These are phyloP conservation scores for Micromesistius poutassou DNA, from an alignment of 2,797 vertebrate genomes.

Conservation along the genomic window DNA sequence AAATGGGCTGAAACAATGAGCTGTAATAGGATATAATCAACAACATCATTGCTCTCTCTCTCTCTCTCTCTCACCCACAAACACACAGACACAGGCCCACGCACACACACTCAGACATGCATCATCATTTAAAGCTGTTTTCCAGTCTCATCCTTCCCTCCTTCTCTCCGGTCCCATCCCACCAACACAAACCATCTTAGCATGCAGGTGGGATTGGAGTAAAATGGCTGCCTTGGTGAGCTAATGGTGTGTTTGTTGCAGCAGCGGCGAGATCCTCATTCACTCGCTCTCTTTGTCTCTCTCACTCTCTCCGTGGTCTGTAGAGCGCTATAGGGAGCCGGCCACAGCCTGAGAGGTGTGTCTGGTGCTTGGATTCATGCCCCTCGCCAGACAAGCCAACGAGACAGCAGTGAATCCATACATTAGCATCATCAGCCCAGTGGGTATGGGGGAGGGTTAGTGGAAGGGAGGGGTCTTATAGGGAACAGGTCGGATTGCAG, in stretches of 20 bases:
- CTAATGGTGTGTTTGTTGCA: conserved; percentile 6
- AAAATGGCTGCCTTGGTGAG: conserved; percentile 3
- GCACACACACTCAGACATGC: conserved; percentile 8
- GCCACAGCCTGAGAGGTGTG: conserved; percentile 28
- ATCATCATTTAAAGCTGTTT: background rate
- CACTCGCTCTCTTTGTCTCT: conserved; percentile 16
- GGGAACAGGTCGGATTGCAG: conserved; percentile 48
- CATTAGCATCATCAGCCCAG: conserved; percentile 41
- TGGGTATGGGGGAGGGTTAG: conserved; percentile 30
- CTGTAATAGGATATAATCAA: background rate
- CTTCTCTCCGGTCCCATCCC: background rate
- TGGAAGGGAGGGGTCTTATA: conserved; percentile 43
- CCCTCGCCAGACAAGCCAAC: conserved; percentile 43
- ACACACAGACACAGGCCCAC: background rate
- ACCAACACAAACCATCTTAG: conserved; percentile 1
- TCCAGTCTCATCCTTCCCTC: background rate
- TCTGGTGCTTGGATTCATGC: conserved; percentile 57
- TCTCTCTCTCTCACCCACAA: background rate
- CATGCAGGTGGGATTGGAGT: background rate
- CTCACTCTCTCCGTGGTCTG: conserved; percentile 26
- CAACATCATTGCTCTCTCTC: conserved; percentile 1
- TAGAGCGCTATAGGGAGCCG: conserved; percentile 36
- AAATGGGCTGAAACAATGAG: background rate
- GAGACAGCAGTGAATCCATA: conserved; percentile 65
- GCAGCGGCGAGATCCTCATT: background rate